Evolutionary conservation across 2,888 invertebrate genomes (phyloP).

Genomic region (Ashinkailepas kermadecensis): DNA sequence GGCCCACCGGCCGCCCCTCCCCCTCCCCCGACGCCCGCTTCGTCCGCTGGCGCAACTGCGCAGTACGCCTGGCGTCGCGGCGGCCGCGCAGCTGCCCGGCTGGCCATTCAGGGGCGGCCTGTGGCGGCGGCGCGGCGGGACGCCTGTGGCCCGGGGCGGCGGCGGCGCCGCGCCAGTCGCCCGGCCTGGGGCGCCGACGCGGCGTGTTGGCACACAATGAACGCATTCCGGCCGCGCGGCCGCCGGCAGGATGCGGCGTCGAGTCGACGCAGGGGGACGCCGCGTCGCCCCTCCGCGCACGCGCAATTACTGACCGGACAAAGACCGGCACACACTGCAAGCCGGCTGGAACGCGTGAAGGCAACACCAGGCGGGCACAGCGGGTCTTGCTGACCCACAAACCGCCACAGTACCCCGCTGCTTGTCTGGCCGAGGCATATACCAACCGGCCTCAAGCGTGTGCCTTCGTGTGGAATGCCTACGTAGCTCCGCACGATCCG

Average conservation of each 20-base stretch:
- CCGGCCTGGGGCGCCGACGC: too few relatives aligned
- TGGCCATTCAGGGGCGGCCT: neutral
- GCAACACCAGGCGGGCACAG: too few relatives aligned
- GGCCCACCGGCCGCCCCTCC: too few relatives aligned
- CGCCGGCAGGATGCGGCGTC: neutral
- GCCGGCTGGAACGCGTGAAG: neutral
- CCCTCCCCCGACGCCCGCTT: neutral
- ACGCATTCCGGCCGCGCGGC: too few relatives aligned
- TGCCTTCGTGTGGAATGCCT: too few relatives aligned
- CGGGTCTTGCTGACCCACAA: too few relatives aligned
- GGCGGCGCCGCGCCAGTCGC: neutral
- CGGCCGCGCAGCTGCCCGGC: neutral
- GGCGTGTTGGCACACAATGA: too few relatives aligned
- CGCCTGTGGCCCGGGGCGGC: neutral
- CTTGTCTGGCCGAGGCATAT: too few relatives aligned
- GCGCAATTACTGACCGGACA: slow-evolving; percentile 1
- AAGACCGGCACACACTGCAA: neutral
- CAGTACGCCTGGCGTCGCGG: neutral
- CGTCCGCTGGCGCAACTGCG: neutral
- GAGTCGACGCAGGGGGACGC: neutral
- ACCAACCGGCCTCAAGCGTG: too few relatives aligned
- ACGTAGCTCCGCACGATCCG: too few relatives aligned
- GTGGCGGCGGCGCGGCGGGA: neutral
- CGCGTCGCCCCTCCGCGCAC: neutral
- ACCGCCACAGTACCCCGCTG: too few relatives aligned